Conservation (phyloP, 2,113 vertebrate species). For the Tragelaphus imberbis region DNA sequence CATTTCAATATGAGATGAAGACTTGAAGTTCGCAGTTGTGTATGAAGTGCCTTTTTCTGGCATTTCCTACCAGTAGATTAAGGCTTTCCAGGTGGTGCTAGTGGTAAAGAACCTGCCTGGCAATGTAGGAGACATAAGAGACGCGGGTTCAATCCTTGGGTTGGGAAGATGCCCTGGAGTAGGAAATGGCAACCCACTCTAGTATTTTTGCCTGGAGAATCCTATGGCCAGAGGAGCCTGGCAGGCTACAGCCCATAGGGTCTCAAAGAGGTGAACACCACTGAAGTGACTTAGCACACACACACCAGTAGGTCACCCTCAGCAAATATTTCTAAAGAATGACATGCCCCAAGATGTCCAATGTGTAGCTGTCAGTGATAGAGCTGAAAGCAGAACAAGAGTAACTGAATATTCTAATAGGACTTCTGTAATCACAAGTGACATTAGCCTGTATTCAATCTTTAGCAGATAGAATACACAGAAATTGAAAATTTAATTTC, state of each 20-base stretch:
- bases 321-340: neutral
- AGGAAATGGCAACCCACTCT: neutral
- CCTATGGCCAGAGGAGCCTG: neutral
- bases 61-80: neutral
- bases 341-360: neutral
- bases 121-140: neutral
- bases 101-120: neutral
- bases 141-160: neutral
- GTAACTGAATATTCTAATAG: neutral
- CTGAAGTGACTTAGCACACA: neutral
- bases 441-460: neutral
- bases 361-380: neutral
- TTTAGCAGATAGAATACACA: neutral
- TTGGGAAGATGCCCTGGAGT: neutral
- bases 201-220: neutral
- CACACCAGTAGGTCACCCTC: neutral
- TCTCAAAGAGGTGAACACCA: neutral
- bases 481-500: conserved; percentile 13
- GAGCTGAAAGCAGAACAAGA: neutral
- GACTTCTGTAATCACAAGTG: neutral
- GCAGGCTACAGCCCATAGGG: neutral
- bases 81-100: neutral
- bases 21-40: neutral
- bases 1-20: neutral
- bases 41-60: neutral